Conservation (phyloP, 2,888 invertebrate genomes). For the Timandra comae region DNA sequence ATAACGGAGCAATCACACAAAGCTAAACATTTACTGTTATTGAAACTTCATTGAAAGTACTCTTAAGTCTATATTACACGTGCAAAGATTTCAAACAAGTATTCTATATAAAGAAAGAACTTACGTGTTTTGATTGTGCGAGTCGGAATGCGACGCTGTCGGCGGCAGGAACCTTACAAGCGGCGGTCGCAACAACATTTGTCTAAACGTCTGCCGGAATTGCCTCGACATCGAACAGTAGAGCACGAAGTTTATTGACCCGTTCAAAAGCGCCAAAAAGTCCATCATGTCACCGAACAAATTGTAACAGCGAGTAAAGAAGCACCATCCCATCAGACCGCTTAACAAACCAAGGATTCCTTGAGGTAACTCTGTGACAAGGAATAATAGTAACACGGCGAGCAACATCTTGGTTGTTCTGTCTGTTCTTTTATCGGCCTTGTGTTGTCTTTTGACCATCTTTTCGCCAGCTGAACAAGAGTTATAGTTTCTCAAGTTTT, state of each 20-base stretch:
- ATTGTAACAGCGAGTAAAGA: slow-evolving; percentile 88
- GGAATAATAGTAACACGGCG: slow-evolving; percentile 89
- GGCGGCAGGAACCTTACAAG: slow-evolving; percentile 78
- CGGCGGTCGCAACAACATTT: slow-evolving; percentile 81
- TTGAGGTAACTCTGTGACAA: slow-evolving; percentile 93
- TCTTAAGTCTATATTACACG: neutral
- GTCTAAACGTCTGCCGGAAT: slow-evolving; percentile 88
- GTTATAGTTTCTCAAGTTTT: slow-evolving; percentile 81
- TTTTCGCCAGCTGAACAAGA: slow-evolving; percentile 70
- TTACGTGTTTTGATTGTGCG: slow-evolving; percentile 80
- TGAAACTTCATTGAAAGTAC: too few relatives aligned
- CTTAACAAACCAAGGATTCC: slow-evolving; percentile 84
- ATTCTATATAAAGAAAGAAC: slow-evolving; percentile 41
- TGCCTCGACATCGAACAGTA: slow-evolving; percentile 97
- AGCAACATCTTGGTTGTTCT: slow-evolving; percentile 93
- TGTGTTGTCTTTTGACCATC: slow-evolving; percentile 66
- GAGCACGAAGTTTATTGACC: slow-evolving; percentile 94
- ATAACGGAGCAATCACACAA: neutral
- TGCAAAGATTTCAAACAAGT: neutral
- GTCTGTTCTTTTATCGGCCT: slow-evolving; percentile 85
- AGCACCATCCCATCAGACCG: slow-evolving; percentile 80
- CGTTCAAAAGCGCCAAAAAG: slow-evolving; percentile 91
- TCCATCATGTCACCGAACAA: slow-evolving; percentile 92
- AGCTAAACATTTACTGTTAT: neutral
- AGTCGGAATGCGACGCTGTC: slow-evolving; percentile 77